Evolutionary conservation across 2,888 invertebrate genomes (phyloP), one percentile per base, ranked within the genome.

Genomic region (Cerceris rybyensis): DNA sequence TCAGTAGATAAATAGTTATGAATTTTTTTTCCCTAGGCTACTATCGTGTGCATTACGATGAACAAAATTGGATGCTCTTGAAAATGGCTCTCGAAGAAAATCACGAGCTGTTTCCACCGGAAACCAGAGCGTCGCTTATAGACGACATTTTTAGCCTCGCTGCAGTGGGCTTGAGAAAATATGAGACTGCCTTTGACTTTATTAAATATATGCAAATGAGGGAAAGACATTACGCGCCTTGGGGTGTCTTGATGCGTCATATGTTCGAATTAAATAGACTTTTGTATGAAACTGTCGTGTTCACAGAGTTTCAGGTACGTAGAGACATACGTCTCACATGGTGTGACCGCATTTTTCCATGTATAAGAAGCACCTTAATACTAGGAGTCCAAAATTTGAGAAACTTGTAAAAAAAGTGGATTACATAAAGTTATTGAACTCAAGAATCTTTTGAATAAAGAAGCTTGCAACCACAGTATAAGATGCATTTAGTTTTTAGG

Each of bases 101-200:
- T 70, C 89, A 87, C 46, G 80, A 83, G 39, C 90, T 76, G n/a
- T 93, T 95, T 75, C 91, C 93, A 46, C 87, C 92, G 0, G 89
- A 93, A 46, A 94, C 94, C 80, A 90, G 94, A 80, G 94, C 94
- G 0, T 93, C 95, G 66, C 90, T 95, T 5, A 88, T 95, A 50
- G 94, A 95, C 85, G 95, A 95, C 88, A 92, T 93, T 28, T 88
- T 93, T 52, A 91, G 90, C 58, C 85, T 93, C 13, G 94, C 93
- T 7, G 88, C 93, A 61, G 91, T 92, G 46, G 93, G 93, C 14
- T 77, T 89, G 55, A 86, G 93, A n/a, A 87, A 90, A 67, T 93
- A 93, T 80, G 89, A 90, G 28, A 82, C 90, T 5, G 93, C 94
- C 7, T 91, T 95, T 58, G 92, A 93, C 67, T 86, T 94, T 42